These are phyloP conservation scores for Porites lobata DNA, from an alignment of 92 coral and sea anemone genomes.

Conservation along the genomic window DNA sequence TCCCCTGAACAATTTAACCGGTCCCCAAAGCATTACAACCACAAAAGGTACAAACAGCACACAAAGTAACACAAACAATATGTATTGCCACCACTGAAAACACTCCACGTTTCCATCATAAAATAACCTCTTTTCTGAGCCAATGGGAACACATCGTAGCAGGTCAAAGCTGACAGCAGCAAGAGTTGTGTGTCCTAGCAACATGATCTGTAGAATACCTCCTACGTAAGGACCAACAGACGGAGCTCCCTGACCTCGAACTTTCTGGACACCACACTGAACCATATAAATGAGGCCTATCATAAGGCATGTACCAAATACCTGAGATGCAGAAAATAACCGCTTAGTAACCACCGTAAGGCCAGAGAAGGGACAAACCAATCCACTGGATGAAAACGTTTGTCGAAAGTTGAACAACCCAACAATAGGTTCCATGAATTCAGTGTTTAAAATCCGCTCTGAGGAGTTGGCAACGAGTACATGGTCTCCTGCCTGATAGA, in stretches of 20 bases:
- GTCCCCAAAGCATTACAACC: conserved; percentile 68
- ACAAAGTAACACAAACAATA: conserved; percentile 49
- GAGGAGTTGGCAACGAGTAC: conserved; percentile 55
- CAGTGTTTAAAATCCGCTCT: conserved; percentile 19
- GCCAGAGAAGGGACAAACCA: conserved; percentile 83
- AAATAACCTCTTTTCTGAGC: conserved; percentile 64
- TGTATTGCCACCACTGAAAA: conserved; percentile 89
- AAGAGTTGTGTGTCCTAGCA: conserved; percentile 79
- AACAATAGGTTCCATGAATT: conserved; percentile 47
- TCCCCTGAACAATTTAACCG: conserved; percentile 64
- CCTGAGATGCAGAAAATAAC: conserved; percentile 59
- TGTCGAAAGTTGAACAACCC: conserved; percentile 83
- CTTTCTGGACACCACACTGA: conserved; percentile 41
- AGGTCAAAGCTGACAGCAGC: conserved; percentile 63
- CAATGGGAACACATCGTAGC: conserved; percentile 68
- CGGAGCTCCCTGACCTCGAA: conserved; percentile 56
- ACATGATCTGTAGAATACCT: conserved; percentile 76
- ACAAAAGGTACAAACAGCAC: conserved; percentile 70
- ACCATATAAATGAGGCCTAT: conserved; percentile 53
- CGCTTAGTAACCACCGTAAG: conserved; percentile 78
- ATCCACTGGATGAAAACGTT: conserved; percentile 38
- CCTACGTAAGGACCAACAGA: conserved; percentile 79
- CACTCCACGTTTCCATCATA: conserved; percentile 65
- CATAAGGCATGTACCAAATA: conserved; percentile 51
- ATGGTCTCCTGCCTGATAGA: conserved; percentile 77